These are phyloP conservation scores for Halictus quadricinctus DNA, from an alignment of 2,888 invertebrate species.

Conservation along the genomic window DNA sequence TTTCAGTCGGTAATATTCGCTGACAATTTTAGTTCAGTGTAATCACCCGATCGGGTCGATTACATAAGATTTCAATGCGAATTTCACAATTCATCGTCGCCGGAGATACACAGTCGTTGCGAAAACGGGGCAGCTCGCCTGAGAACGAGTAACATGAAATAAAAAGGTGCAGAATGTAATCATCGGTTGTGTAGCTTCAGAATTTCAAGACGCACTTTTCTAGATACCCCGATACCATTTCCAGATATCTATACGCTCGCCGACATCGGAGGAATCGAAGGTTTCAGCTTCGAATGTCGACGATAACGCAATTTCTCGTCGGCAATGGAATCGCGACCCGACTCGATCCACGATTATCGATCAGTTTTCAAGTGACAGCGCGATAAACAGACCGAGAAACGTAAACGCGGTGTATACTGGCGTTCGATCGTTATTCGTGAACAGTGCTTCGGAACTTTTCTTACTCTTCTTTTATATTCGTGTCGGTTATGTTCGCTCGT, in stretches of 20 bases:
- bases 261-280: constrained; percentile 20
- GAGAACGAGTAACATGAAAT: not conserved
- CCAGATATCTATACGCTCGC: constrained; percentile 6
- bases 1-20: not conserved
- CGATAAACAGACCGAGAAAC: not conserved
- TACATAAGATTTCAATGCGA: not conserved
- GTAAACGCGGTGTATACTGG: not conserved
- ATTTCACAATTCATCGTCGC: not conserved
- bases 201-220: constrained; percentile 28
- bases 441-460: not conserved
- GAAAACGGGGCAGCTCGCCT: constrained; percentile 31
- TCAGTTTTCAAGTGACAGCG: constrained; percentile 12
- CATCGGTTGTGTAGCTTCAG: not conserved
- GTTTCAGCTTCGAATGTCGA: constrained; percentile 12
- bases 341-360: constrained; percentile 26
- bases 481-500: not conserved
- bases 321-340: constrained; percentile 8
- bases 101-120: not conserved
- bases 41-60: not conserved
- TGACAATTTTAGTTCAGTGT: not conserved
- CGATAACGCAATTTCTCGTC: constrained; percentile 37
- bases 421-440: not conserved
- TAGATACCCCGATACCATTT: constrained; percentile 13
- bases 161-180: too few species aligned
- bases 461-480: not conserved